Evolutionary conservation across 53 echinoderm and acorn worm species (phyloP).

Genomic region (Hippasteria phrygiana): DNA sequence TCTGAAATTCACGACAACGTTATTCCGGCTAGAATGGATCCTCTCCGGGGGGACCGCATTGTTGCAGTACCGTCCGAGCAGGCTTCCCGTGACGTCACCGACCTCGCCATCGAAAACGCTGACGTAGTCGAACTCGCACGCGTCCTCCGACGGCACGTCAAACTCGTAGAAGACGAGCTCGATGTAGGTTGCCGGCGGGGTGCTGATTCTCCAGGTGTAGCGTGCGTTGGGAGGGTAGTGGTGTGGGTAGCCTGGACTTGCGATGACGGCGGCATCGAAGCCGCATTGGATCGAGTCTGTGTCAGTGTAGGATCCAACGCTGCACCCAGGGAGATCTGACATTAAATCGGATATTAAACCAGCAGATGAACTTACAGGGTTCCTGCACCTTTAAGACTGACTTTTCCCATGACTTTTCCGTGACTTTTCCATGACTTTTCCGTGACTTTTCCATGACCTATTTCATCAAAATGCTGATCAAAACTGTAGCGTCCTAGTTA

Average conservation of each 20-base stretch:
- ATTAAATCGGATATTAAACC: background rate
- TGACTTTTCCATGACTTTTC: no score
- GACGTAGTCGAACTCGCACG: constrained; percentile 42
- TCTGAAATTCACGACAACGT: constrained; percentile 33
- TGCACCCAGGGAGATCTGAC: constrained; percentile 77
- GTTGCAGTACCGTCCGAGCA: constrained; percentile 68
- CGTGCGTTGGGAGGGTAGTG: constrained; percentile 7
- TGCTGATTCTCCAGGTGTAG: constrained; percentile 67
- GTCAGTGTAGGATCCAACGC: constrained; percentile 62
- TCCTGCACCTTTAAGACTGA: no score
- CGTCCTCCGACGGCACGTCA: constrained; percentile 52
- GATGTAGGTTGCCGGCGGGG: constrained; percentile 71
- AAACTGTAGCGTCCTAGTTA: no score
- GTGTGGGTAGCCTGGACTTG: constrained; percentile 68
- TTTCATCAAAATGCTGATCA: no score
- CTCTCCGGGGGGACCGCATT: constrained; percentile 19
- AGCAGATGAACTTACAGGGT: no score
- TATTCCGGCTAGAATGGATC: constrained; percentile 49
- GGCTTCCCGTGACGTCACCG: background rate
- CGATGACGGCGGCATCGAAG: constrained; percentile 69
- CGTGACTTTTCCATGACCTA: no score
- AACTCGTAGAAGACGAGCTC: constrained; percentile 64
- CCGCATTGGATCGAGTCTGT: constrained; percentile 54
- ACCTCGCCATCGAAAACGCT: constrained; percentile 19
- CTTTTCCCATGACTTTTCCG: no score